Evolutionary conservation across 2,797 vertebrate genomes (phyloP).

Genomic region (Melanotaenia pygmaea): DNA sequence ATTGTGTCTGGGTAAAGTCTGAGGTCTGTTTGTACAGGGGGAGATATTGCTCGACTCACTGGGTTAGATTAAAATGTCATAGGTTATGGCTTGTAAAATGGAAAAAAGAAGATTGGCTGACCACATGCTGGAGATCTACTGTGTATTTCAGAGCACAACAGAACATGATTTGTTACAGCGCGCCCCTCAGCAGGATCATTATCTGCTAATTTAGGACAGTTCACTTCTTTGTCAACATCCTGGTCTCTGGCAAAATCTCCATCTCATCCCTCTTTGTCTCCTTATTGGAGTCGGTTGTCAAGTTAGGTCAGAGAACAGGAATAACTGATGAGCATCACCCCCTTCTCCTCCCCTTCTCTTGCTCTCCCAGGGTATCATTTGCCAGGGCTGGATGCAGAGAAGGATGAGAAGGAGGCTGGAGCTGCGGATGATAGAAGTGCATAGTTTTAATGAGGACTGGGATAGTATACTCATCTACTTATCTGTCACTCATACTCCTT

Average conservation of each 20-base stretch:
- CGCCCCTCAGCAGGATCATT: conserved; percentile 52
- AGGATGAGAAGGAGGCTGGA: conserved; percentile 50
- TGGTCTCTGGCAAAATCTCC: conserved; percentile 62
- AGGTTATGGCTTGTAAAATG: conserved; percentile 33
- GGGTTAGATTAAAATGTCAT: conserved; percentile 37
- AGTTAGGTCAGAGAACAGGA: conserved; percentile 73
- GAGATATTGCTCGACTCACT: conserved; percentile 51
- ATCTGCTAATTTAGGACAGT: conserved; percentile 68
- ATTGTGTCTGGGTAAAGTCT: conserved; percentile 15
- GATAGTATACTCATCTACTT: conserved; percentile 72
- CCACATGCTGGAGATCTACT: conserved; percentile 45
- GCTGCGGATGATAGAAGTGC: conserved; percentile 59
- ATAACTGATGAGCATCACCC: conserved; percentile 72
- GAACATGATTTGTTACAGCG: conserved; percentile 51
- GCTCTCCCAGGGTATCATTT: conserved; percentile 71
- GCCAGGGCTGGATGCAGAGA: conserved; percentile 41
- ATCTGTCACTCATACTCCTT: conserved; percentile 76
- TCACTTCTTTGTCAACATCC: conserved; percentile 73
- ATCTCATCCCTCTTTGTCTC: conserved; percentile 70
- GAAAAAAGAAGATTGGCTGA: conserved; percentile 13
- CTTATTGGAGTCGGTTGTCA: conserved; percentile 72
- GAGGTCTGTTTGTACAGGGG: conserved; percentile 37
- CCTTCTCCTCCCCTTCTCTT: conserved; percentile 43
- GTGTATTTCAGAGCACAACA: conserved; percentile 21
- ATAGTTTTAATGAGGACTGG: conserved; percentile 77